Conservation (phyloP, 2,888 invertebrate genomes). For the Eupithecia insigniata region DNA sequence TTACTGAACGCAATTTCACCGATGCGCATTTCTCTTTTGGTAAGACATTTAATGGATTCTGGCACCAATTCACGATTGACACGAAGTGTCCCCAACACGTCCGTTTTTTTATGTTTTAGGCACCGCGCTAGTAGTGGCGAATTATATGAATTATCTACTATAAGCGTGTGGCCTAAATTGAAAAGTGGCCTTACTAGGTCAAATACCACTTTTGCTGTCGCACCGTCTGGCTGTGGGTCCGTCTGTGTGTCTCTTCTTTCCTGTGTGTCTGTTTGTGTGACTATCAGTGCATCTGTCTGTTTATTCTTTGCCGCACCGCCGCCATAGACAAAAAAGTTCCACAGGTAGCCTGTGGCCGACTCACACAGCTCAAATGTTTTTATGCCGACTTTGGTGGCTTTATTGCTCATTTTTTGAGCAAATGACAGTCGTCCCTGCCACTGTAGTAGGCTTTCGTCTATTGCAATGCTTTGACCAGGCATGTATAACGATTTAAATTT, state of each 20-base stretch:
- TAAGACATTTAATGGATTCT: no score
- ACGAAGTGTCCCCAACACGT: slow-evolving; percentile 5
- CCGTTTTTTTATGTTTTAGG: slow-evolving; percentile 27
- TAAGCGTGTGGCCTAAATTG: slow-evolving; percentile 42
- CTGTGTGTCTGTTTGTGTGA: background rate
- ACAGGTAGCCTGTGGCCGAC: slow-evolving; percentile 5
- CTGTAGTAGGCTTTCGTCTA: background rate
- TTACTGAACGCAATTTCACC: slow-evolving; percentile 42
- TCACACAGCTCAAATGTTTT: slow-evolving; percentile 5
- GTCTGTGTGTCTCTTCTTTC: background rate
- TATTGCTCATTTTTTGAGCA: slow-evolving; percentile 1
- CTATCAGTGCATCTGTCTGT: background rate
- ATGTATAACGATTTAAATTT: slow-evolving; percentile 9
- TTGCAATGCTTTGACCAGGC: background rate
- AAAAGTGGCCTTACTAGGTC: no score
- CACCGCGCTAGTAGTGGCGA: slow-evolving; percentile 14
- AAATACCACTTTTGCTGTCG: slow-evolving; percentile 5
- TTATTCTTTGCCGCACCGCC: background rate
- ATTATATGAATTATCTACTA: slow-evolving; percentile 51
- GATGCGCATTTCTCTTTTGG: no score
- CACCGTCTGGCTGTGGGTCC: background rate
- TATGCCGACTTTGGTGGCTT: slow-evolving; percentile 3
- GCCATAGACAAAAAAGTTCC: background rate
- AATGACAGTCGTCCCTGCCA: slow-evolving; percentile 1
- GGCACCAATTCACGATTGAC: no score